Evolutionary conservation across 2,888 invertebrate species (phyloP).

Genomic region (Pristionchus entomophagus): DNA sequence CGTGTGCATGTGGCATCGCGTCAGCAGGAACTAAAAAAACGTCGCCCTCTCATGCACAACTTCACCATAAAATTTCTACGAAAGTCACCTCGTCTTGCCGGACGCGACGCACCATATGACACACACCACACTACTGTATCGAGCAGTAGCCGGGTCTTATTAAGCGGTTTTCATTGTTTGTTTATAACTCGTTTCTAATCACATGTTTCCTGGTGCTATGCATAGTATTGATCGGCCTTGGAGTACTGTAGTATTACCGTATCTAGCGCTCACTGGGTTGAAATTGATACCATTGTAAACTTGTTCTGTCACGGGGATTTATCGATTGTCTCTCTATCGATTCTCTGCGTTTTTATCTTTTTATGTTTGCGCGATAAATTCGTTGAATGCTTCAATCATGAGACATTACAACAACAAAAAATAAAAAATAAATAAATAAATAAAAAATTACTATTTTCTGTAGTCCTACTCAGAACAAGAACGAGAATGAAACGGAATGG

Average conservation of each 20-base stretch:
- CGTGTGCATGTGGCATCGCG: slow-evolving; percentile 71
- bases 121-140: slow-evolving; percentile 27
- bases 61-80: too few species aligned
- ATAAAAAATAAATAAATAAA: too few species aligned
- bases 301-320: not conserved
- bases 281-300: slow-evolving; percentile 1
- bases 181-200: not conserved
- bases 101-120: not conserved
- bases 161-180: too few species aligned
- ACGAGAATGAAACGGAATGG: too few species aligned
- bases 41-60: not conserved
- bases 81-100: not conserved
- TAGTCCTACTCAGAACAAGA: too few species aligned
- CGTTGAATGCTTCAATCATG: slow-evolving; percentile 30
- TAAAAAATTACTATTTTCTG: too few species aligned
- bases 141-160: slow-evolving; percentile 28
- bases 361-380: slow-evolving; percentile 24
- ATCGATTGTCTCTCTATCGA: not conserved
- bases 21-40: slow-evolving; percentile 14
- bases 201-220: not conserved
- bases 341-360: not conserved
- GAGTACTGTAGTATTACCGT: slow-evolving; percentile 13
- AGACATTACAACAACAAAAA: too few species aligned
- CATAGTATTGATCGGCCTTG: slow-evolving; percentile 21
- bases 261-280: slow-evolving; percentile 4